These are phyloP conservation scores for Desmodus rotundus DNA, from an alignment of 2,113 vertebrate genomes.

Conservation along the genomic window DNA sequence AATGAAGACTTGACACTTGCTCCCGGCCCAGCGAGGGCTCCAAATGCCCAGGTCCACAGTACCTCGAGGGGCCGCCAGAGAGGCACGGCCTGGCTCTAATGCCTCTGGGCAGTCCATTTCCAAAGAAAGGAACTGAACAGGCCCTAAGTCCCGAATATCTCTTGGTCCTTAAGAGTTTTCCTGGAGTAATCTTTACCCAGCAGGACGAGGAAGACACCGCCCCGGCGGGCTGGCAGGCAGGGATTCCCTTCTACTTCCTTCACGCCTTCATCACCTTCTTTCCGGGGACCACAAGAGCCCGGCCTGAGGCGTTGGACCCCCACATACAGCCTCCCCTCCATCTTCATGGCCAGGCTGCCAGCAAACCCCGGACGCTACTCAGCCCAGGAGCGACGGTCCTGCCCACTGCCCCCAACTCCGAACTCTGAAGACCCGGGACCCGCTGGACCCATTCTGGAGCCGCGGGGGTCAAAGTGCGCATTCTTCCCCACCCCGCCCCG, in stretches of 20 bases:
- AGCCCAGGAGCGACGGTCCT: neutral
- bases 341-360: neutral
- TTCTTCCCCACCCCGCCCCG: neutral
- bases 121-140: neutral
- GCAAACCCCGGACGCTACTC: neutral
- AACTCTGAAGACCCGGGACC: neutral
- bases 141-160: neutral
- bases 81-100: neutral
- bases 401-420: neutral
- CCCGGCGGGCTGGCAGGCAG: neutral
- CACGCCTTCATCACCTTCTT: too few relatives aligned
- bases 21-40: neutral
- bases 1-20: too few relatives aligned
- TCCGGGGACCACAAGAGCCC: neutral
- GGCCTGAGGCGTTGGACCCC: too few relatives aligned
- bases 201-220: neutral
- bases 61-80: neutral
- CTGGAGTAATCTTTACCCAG: neutral
- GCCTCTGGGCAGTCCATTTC: neutral
- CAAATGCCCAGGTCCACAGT: neutral
- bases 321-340: neutral
- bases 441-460: neutral
- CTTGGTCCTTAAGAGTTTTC: neutral
- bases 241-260: neutral
- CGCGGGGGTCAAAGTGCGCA: neutral